phyloP scores from a whole-genome alignment of 1,140 invertebrate species.

The Kradibia gibbosae region DNA sequence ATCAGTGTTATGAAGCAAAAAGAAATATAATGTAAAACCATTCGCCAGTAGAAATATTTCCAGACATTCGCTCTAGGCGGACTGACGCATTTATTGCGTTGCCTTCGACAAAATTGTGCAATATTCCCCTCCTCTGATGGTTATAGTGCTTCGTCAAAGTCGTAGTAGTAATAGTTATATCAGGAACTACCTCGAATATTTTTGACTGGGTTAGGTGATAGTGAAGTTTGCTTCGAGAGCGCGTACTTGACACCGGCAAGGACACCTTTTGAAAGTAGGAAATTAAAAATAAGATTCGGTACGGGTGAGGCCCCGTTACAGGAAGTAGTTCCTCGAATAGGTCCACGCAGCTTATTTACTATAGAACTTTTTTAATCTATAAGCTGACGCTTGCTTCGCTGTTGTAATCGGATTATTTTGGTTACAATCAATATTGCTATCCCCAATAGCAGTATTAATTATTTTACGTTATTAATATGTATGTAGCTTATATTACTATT shows the following conservation, averaged over 20 bases:
- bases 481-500: no score
- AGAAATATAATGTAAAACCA: not conserved
- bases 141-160: not conserved
- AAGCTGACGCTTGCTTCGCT: not conserved
- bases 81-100: not conserved
- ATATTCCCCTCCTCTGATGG: not conserved
- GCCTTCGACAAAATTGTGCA: conserved; percentile 11
- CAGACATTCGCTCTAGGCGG: not conserved
- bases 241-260: conserved; percentile 71
- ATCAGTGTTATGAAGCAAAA: no score
- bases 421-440: not conserved
- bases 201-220: conserved; percentile 46
- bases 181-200: not conserved
- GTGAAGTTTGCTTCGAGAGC: not conserved
- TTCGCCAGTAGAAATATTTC: not conserved
- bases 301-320: not conserved
- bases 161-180: not conserved
- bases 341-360: not conserved
- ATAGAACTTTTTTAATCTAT: not conserved
- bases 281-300: conserved; percentile 54
- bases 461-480: no score
- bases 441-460: not conserved
- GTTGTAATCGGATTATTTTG: not conserved
- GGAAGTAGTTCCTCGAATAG: not conserved
- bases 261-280: conserved; percentile 73